Evolutionary conservation across 2,113 vertebrate genomes (phyloP).

Genomic region (Megatriorchis doriae): DNA sequence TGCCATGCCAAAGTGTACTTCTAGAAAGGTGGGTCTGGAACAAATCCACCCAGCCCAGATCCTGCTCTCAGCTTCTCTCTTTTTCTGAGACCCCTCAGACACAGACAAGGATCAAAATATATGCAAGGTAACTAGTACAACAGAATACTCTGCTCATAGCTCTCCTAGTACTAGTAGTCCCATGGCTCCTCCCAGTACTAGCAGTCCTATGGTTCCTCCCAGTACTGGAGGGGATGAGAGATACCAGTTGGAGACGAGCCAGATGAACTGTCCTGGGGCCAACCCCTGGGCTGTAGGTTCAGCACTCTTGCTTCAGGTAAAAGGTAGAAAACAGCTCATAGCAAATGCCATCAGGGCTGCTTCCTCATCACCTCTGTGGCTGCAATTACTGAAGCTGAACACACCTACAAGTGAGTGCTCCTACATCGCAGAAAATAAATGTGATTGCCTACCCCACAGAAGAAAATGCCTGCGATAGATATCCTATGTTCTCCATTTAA

Average conservation of each 20-base stretch:
- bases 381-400: neutral
- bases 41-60: neutral
- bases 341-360: neutral
- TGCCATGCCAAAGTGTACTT: neutral
- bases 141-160: neutral
- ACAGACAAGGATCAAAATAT: neutral
- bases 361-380: neutral
- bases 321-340: neutral
- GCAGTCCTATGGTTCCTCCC: neutral
- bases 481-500: constrained; percentile 28
- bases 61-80: neutral
- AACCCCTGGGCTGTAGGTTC: neutral
- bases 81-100: neutral
- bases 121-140: neutral
- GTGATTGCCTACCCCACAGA: neutral
- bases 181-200: neutral
- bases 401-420: neutral
- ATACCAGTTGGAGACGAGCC: neutral
- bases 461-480: neutral
- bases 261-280: neutral
- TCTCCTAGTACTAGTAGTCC: neutral
- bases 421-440: neutral
- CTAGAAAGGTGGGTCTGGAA: neutral
- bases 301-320: neutral
- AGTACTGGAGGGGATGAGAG: neutral